Evolutionary conservation across 2,888 invertebrate genomes (phyloP).

Genomic region (Gymnosoma rotundatum): DNA sequence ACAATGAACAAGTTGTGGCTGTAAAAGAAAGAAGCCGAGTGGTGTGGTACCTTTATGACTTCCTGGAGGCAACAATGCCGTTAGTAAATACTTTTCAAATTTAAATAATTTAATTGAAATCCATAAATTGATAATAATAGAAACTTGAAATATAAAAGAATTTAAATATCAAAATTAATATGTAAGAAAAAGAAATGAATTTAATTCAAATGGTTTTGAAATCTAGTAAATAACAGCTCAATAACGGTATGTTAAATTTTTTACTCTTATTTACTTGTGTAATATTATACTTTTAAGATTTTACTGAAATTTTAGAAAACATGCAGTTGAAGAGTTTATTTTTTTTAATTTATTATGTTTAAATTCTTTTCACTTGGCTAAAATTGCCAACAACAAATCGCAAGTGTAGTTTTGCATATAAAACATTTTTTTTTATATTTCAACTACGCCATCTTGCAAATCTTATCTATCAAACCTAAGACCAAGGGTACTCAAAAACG

Average conservation of each 20-base stretch:
- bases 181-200: neutral
- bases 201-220: slow-evolving; percentile 10
- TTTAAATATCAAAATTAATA: too few relatives aligned
- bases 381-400: too few relatives aligned
- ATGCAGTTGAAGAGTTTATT: slow-evolving; percentile 35
- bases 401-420: too few relatives aligned
- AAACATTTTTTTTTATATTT: too few relatives aligned
- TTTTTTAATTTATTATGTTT: too few relatives aligned
- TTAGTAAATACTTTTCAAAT: neutral
- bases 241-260: slow-evolving; percentile 44
- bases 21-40: neutral
- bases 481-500: too few relatives aligned
- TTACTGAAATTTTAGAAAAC: slow-evolving; percentile 32
- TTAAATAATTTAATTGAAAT: neutral
- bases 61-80: neutral
- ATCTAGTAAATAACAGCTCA: slow-evolving; percentile 1
- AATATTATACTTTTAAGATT: slow-evolving; percentile 23
- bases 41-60: neutral
- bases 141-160: neutral
- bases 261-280: neutral
- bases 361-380: neutral
- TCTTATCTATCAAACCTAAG: too few relatives aligned
- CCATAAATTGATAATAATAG: neutral
- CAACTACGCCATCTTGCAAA: too few relatives aligned
- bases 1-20: neutral